These are phyloP conservation scores for Pachycephus smyrnensis DNA, from an alignment of 2,888 invertebrate genomes.

Conservation along the genomic window DNA sequence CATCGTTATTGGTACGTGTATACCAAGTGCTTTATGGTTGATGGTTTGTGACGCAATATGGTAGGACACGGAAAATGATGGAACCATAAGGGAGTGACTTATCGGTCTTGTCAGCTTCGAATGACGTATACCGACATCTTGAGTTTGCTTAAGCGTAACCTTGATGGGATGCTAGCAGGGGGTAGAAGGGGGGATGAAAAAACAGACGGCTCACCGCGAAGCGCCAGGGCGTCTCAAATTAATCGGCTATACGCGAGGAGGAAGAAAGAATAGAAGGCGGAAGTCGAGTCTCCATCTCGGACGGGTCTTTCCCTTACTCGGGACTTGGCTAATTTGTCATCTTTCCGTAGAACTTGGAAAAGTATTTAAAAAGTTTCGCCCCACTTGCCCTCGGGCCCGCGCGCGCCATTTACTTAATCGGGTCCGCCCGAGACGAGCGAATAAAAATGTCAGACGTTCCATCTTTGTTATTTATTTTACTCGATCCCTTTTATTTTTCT, in stretches of 20 bases:
- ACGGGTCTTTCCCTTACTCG: neutral
- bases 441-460: conserved; percentile 2
- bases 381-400: conserved; percentile 41
- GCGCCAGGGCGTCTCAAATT: neutral
- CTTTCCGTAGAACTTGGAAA: conserved; percentile 29
- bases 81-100: neutral
- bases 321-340: conserved; percentile 12
- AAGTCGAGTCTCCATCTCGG: neutral
- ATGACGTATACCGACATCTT: neutral
- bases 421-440: neutral
- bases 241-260: conserved; percentile 8
- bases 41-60: neutral
- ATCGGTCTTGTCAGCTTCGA: neutral
- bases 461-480: neutral
- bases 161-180: neutral
- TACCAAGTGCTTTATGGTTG: neutral
- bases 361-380: conserved; percentile 65
- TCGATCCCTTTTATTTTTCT: neutral
- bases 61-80: neutral
- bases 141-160: neutral
- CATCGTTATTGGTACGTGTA: neutral
- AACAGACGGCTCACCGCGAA: neutral
- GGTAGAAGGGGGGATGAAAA: neutral
- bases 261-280: neutral
- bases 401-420: conserved; percentile 42